Evolutionary conservation across 2,797 vertebrate genomes (phyloP), one percentile per base, ranked within the genome.

Genomic region (Bufotes viridis): DNA sequence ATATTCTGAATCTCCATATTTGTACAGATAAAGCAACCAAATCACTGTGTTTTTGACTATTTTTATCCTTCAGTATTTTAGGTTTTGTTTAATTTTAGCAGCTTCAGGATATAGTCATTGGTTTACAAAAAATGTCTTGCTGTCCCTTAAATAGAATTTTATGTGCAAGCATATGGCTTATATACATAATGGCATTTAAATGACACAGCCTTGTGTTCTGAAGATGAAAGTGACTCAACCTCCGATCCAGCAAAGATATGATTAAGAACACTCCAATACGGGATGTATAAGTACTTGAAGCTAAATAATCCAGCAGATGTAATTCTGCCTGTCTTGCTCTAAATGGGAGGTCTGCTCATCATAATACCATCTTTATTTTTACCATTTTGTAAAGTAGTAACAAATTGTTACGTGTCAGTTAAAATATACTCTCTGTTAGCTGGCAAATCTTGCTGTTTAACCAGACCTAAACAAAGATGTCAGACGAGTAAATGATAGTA

Each of bases 401-500:
- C 80, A 87, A 72, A 87, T 61, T 55, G 80, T 34, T 69, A 78
- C 83, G 57, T 67, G 70, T 34, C 87, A 83, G 75, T 63, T 87
- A 76, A 87, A 84, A 83, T 87, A 78, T 87, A 67, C 70, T 83
- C 69, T 82, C 69, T 78, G 81, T 84, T 83, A 82, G 80, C 72
- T 75, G 60, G 72, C 81, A 58, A 87, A 57, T 65, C 70, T 34
- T 34, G 75, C 61, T 83, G 87, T 87, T 87, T 87, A 87, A n/a
- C 42, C n/a, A 82, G 80, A 82, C 72, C 34, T 82, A 87, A 87
- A 87, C 86, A 87, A 87, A 87, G 86, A 67, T 87, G 87, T 82
- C 87, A 87, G 87, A 29, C 51, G 34, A 67, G 87, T 87, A 65
- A 87, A 82, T 67, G 75, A 82, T 65, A 70, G 81, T 82, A 83